Evolutionary conservation across 2,888 invertebrate species (phyloP).

Genomic region (Amiota minor): DNA sequence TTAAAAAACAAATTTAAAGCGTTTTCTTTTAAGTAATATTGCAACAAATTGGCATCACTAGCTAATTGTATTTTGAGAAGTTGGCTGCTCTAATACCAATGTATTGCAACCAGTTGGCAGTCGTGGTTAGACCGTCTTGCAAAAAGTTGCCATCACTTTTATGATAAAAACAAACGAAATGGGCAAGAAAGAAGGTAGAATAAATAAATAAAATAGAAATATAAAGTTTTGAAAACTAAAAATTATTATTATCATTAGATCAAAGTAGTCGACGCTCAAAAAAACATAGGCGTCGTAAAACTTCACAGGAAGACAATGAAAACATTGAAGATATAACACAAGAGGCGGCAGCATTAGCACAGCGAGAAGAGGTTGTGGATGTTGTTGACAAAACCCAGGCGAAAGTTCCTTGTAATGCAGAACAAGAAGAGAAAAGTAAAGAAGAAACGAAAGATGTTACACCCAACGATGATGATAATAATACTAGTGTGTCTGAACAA

Average conservation of each 20-base stretch:
- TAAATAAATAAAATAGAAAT: neutral
- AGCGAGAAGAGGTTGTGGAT: slow-evolving; percentile 7
- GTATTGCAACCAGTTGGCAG: neutral
- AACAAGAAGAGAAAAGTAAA: slow-evolving; percentile 34
- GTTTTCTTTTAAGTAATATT: neutral
- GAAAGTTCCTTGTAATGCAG: slow-evolving; percentile 33
- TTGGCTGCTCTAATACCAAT: too few relatives aligned
- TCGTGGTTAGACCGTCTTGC: neutral
- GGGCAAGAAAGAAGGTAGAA: slow-evolving; percentile 36
- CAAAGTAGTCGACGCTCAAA: slow-evolving; percentile 26
- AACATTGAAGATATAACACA: neutral
- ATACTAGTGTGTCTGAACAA: neutral
- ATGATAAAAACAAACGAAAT: slow-evolving; percentile 5
- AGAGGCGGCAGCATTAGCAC: neutral
- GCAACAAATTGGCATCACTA: neutral
- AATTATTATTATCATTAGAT: neutral
- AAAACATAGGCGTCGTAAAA: slow-evolving; percentile 27
- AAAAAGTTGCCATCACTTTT: neutral
- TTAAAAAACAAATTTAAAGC: neutral
- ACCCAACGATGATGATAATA: slow-evolving; percentile 9
- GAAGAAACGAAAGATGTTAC: slow-evolving; percentile 36
- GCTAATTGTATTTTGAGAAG: too few relatives aligned
- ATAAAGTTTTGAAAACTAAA: neutral
- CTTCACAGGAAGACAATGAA: neutral
- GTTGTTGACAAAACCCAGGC: slow-evolving; percentile 13